Evolutionary conservation across 2,888 invertebrate species (phyloP), one percentile per base, ranked within the genome.

Genomic region (Nemurella pictetii): DNA sequence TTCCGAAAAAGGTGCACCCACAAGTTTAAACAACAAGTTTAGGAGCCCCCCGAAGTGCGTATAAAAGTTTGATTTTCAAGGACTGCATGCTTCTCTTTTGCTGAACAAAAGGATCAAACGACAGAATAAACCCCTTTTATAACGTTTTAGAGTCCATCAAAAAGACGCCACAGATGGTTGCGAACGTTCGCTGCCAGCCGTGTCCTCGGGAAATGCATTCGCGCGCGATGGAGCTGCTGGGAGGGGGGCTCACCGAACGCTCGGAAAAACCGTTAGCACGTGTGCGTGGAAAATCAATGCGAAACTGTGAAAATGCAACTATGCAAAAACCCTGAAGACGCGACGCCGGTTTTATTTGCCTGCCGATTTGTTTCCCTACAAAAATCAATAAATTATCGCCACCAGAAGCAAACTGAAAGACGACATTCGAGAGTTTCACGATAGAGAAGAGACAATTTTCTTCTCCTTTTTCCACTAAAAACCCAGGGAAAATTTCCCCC

Each of bases 41-140:
- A 28, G n/a, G 20, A 78, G 30, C 78, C 29, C 78, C 78, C 29
- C 29, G 2, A 75, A 75, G 78, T 30, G 78, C 30, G 78, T 30
- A 78, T 78, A 78, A 78, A 78, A 78, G 29, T 30, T 78, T 28
- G 78, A 78, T 30, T 78, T 27, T 78, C 78, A 78, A 78, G 78
- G 78, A 30, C 78, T 78, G 30, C 30, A 28, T 28, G 78, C 9
- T n/a, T 30, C n/a, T 28, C 75, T 26, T 28, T 27, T 75, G 26
- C 30, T n/a, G 29, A 78, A 78, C 78, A 78, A 78, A 78, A 78
- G 78, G 30, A 78, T 30, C 30, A 78, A 78, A 78, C 4, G 78
- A 78, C 78, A 78, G 29, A 28, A 78, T 75, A 78, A 78, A 30
- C 5, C 78, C 78, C 15, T 78, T 78, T 78, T 75, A 75, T 75